A percentile compares a stretch with the other conserved stretches of the same genome.
Conservation (phyloP, 2,113 vertebrate species). For the Andinoacara biseriatus region DNA sequence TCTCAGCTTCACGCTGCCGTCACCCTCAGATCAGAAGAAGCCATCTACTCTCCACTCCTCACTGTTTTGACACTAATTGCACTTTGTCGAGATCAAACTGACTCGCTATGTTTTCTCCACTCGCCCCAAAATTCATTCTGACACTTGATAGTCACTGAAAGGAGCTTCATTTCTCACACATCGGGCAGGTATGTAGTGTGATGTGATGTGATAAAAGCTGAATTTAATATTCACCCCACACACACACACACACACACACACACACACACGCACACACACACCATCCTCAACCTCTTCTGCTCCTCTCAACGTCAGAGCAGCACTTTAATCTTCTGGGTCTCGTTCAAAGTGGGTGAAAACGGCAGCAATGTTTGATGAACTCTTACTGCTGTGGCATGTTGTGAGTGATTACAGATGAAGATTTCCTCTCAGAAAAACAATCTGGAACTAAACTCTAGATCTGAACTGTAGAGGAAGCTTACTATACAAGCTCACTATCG, state of each 20-base stretch:
- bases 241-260: not conserved
- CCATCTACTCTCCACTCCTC: slow-evolving; percentile 30
- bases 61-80: slow-evolving; percentile 70
- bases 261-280: not conserved
- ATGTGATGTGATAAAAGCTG: slow-evolving; percentile 55
- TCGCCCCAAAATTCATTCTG: slow-evolving; percentile 39
- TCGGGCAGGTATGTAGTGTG: slow-evolving; percentile 23
- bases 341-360: slow-evolving; percentile 22
- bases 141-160: slow-evolving; percentile 62
- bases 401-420: slow-evolving; percentile 11
- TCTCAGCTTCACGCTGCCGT: not conserved
- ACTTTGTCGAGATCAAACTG: slow-evolving; percentile 61
- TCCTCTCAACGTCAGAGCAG: slow-evolving; percentile 12
- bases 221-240: slow-evolving; percentile 60
- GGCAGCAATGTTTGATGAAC: slow-evolving; percentile 17
- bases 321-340: slow-evolving; percentile 36
- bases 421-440: not conserved
- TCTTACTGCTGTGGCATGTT: slow-evolving; percentile 4
- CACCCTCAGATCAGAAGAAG: slow-evolving; percentile 34
- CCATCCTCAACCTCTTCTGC: not conserved
- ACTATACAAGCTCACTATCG: not conserved
- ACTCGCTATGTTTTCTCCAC: slow-evolving; percentile 30
- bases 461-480: not conserved
- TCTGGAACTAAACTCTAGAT: not conserved
- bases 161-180: slow-evolving; percentile 43